Evolutionary conservation across 1,140 invertebrate species (phyloP), one percentile per base, ranked within the genome.

Genomic region (Helicoverpa armigera): DNA sequence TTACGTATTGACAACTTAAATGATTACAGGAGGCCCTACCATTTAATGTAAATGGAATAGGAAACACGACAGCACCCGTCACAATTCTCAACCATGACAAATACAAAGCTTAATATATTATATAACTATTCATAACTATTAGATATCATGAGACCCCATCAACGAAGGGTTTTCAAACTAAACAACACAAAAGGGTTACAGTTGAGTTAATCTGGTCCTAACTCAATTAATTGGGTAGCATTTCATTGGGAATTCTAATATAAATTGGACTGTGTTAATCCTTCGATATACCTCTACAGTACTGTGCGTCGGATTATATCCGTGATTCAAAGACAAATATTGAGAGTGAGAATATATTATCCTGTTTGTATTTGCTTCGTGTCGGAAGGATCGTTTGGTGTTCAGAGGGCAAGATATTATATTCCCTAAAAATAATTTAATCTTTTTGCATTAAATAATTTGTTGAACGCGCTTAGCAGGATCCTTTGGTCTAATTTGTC

Each of bases 171-270:
- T 76, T 18, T 53, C 48, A 53, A 76, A 65, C 48, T 65, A 61
- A 76, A 76, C 60, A 76, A 76, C 48, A 43, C 60, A 76, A 76
- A 76, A 76, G 74, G 74, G 60, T 53, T 61, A 31, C 58, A 60
- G 18, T 31, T 35, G 60, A 65, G 48, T 76, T 29, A 76, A 76
- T 76, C 74, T 76, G 35, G 16, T 76, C 48, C 50, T 63, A 76
- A 76, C 58, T 53, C 60, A 18, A 73, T 73, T 73, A 73, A 73
- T 73, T 58, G 48, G 70, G 70, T 73, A 60, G 50, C 56, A 51
- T 76, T 76, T 76, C 56, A 18, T 16, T 18, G 35, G 58, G 73
- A 63, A 50, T 50, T 23, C 58, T 18, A 43, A 63, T 60, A 29
- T 60, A 76, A 63, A 76, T 76, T 76, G 73, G 11, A 63, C 31